Evolutionary conservation across 2,888 invertebrate species (phyloP).

Genomic region (Tricholauxania praeusta): DNA sequence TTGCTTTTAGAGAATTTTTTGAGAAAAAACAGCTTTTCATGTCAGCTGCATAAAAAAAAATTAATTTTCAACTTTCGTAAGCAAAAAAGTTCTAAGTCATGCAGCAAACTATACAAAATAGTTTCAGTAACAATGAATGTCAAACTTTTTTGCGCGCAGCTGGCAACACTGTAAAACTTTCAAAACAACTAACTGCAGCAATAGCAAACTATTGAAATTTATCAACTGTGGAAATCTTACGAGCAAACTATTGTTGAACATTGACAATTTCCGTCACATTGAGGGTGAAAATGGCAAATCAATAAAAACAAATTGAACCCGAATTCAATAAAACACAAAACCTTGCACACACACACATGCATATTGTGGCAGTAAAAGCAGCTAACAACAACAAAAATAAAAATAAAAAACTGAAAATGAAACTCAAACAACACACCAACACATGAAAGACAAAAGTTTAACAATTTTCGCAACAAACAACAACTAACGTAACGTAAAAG

Average conservation of each 20-base stretch:
- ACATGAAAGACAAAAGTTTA: slow-evolving; percentile 10
- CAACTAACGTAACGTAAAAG: background rate
- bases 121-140: too few relatives aligned
- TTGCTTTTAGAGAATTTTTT: too few relatives aligned
- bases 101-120: too few relatives aligned
- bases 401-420: background rate
- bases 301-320: slow-evolving; percentile 64
- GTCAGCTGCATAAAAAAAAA: too few relatives aligned
- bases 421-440: background rate
- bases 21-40: too few relatives aligned
- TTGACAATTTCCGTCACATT: slow-evolving; percentile 64
- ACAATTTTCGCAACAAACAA: slow-evolving; percentile 2
- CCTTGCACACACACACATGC: slow-evolving; percentile 30
- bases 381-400: background rate
- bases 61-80: too few relatives aligned
- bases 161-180: too few relatives aligned
- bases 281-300: slow-evolving; percentile 63
- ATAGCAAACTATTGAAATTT: slow-evolving; percentile 35
- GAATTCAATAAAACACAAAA: slow-evolving; percentile 59
- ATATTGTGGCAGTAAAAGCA: background rate
- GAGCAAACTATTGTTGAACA: slow-evolving; percentile 59
- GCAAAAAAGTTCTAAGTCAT: too few relatives aligned
- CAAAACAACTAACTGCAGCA: background rate
- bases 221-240: slow-evolving; percentile 34
- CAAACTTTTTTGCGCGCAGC: too few relatives aligned